These are phyloP conservation scores for Antitype chi DNA, from an alignment of 2,888 invertebrate genomes.

Conservation along the genomic window DNA sequence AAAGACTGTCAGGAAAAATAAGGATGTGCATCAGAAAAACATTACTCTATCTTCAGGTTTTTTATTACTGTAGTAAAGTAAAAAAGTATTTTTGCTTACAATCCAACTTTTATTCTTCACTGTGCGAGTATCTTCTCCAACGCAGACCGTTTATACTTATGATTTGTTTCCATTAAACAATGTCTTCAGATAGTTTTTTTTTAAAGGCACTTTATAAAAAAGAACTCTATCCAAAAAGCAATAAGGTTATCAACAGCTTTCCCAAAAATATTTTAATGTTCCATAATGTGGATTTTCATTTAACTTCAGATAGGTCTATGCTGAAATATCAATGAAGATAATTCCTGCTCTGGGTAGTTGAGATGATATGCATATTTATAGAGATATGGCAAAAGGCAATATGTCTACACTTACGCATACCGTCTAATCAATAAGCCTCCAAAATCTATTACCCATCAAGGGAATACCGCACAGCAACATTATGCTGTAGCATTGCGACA, in stretches of 20 bases:
- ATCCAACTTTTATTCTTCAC: constrained; percentile 62
- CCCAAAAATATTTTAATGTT: not conserved
- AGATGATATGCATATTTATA: not conserved
- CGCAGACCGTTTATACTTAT: constrained; percentile 64
- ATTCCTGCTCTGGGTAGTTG: not conserved
- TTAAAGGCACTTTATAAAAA: not conserved
- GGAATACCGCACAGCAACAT: constrained; percentile 50
- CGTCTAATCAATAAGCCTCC: constrained; percentile 29
- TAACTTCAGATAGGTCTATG: not conserved
- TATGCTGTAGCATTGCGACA: constrained; percentile 62
- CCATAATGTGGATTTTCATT: not conserved
- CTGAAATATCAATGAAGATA: not conserved
- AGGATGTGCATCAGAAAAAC: constrained; percentile 56
- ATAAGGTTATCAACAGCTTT: not conserved
- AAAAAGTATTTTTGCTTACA: constrained; percentile 62
- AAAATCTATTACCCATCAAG: constrained; percentile 51
- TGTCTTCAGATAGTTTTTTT: constrained; percentile 1
- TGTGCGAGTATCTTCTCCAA: constrained; percentile 63
- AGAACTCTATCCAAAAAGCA: not conserved
- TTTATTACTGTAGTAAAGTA: constrained; percentile 49
- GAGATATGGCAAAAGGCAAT: constrained; percentile 14
- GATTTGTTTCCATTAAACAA: constrained; percentile 64
- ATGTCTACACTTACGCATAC: constrained; percentile 2
- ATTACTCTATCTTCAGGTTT: constrained; percentile 49
- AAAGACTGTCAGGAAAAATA: constrained; percentile 23